These are phyloP conservation scores for Heliothis subflexa DNA, from an alignment of 1,140 invertebrate genomes.

Conservation along the genomic window DNA sequence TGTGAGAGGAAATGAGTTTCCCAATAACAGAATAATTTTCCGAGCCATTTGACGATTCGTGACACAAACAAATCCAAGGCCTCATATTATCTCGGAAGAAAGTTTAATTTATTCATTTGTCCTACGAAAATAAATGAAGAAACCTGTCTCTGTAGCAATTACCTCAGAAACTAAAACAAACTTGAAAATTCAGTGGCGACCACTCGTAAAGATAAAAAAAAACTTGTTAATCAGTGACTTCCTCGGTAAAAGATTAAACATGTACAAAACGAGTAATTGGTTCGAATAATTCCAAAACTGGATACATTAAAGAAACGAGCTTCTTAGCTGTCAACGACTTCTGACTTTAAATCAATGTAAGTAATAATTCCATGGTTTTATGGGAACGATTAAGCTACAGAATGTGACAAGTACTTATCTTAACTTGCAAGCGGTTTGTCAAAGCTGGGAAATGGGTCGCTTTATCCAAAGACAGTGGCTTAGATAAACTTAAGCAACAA, in stretches of 20 bases:
- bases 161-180: conserved; percentile 4
- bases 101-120: conserved; percentile 32
- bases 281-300: conserved; percentile 57
- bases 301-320: conserved; percentile 55
- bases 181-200: conserved; percentile 1
- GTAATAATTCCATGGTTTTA: conserved; percentile 41
- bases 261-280: conserved; percentile 57
- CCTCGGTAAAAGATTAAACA: conserved; percentile 68
- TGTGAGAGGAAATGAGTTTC: conserved; percentile 35
- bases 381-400: conserved; percentile 8
- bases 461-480: conserved; percentile 3
- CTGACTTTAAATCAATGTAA: conserved; percentile 40
- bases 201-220: conserved; percentile 61
- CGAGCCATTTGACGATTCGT: conserved; percentile 36
- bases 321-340: conserved; percentile 46
- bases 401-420: conserved; percentile 26
- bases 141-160: background rate
- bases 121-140: conserved; percentile 9
- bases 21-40: conserved; percentile 41
- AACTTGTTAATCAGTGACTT: conserved; percentile 74
- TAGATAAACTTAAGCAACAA: conserved; percentile 4
- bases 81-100: background rate
- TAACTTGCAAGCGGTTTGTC: conserved; percentile 15
- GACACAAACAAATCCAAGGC: conserved; percentile 31
- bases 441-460: conserved; percentile 15